Conservation (phyloP, 35 echinoderm and acorn worm genomes). For the Lytechinus pictus region DNA sequence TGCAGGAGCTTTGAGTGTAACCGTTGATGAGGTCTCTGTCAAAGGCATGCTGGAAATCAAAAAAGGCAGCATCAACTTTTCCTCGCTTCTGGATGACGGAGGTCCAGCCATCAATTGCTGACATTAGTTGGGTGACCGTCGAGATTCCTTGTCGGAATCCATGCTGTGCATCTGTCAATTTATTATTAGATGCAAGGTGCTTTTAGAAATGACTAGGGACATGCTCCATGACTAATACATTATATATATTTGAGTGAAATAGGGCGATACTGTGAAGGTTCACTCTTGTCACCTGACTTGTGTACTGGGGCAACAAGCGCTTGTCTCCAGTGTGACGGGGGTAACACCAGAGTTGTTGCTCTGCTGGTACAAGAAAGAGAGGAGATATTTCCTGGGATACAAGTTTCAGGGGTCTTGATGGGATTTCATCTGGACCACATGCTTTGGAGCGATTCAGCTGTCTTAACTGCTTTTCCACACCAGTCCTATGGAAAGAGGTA, state of each 20-base stretch:
- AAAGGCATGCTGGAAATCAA: conserved; percentile 57
- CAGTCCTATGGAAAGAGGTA: no score
- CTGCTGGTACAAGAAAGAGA: not conserved
- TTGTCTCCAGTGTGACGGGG: conserved; percentile 29
- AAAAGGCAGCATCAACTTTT: conserved; percentile 33
- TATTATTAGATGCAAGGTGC: conserved; percentile 57
- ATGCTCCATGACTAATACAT: conserved; percentile 70
- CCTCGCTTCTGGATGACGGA: conserved; percentile 20
- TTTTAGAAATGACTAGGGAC: conserved; percentile 58
- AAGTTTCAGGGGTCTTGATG: not conserved
- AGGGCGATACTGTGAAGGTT: conserved; percentile 43
- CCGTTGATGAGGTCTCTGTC: conserved; percentile 61
- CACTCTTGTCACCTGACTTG: conserved; percentile 23
- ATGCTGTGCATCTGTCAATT: conserved; percentile 58
- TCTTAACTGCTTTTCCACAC: no score
- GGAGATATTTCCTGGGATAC: conserved; percentile 23
- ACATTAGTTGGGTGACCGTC: conserved; percentile 29
- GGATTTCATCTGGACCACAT: conserved; percentile 48
- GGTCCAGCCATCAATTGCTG: conserved; percentile 34
- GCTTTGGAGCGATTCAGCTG: conserved; percentile 21
- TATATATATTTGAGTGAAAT: conserved; percentile 60
- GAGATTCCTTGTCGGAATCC: no score
- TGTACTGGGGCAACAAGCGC: conserved; percentile 11
- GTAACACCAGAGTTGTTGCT: not conserved
- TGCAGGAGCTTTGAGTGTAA: conserved; percentile 53